Conservation (phyloP, 1,140 invertebrate species). For the Drosophila auraria region DNA sequence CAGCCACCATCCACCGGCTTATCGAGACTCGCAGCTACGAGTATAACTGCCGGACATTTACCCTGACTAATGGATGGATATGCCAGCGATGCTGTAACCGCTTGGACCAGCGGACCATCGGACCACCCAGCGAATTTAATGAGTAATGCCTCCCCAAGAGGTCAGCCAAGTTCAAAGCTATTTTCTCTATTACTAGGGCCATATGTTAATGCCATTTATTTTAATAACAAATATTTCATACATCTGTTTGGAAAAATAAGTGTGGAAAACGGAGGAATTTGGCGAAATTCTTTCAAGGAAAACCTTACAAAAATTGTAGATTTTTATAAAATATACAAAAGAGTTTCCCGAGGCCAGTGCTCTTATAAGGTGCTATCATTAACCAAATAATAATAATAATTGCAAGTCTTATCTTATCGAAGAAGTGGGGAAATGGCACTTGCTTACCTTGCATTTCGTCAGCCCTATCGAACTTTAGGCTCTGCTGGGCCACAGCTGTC, state of each 20-base stretch:
- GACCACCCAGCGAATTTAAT: constrained; percentile 12
- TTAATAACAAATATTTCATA: too few species aligned
- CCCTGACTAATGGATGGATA: constrained; percentile 37
- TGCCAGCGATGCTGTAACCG: constrained; percentile 16
- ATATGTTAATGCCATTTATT: constrained; percentile 7
- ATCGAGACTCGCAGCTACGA: constrained; percentile 11
- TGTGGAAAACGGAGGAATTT: not conserved
- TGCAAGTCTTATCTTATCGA: constrained; percentile 6
- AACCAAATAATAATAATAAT: constrained; percentile 28
- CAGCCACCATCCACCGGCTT: constrained; percentile 18
- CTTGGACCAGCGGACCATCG: not conserved
- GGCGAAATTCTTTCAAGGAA: not conserved
- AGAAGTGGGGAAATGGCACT: not conserved
- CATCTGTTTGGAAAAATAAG: not conserved
- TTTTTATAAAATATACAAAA: too few species aligned
- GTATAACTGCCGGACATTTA: constrained; percentile 21
- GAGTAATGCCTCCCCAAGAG: constrained; percentile 22
- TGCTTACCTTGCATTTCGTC: constrained; percentile 91
- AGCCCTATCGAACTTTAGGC: constrained; percentile 92
- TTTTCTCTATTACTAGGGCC: not conserved
- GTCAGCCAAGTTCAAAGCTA: constrained; percentile 17
- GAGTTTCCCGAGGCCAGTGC: not conserved
- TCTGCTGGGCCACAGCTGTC: constrained; percentile 91
- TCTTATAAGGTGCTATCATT: constrained; percentile 2
- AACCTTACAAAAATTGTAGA: too few species aligned